A percentile compares a stretch with the other conserved stretches of the same genome.
phyloP scores from a whole-genome alignment of 2,113 vertebrate species.

The Anarrhichthys ocellatus region DNA sequence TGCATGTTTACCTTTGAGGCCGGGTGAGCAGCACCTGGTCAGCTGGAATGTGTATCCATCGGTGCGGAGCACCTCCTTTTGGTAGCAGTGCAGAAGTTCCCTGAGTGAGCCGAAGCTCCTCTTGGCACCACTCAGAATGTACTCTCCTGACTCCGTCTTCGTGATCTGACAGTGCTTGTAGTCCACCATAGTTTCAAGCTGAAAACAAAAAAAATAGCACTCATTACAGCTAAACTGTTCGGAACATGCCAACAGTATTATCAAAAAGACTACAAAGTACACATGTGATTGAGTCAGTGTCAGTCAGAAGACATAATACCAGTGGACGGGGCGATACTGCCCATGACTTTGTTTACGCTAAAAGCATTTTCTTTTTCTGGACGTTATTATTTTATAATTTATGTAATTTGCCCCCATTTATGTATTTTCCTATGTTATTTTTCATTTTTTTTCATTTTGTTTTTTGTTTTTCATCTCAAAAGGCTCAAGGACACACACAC shows the following conservation, averaged over 20 bases:
- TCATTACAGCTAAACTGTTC: neutral
- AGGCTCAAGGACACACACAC: no score
- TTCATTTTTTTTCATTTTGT: no score
- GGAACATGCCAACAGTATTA: neutral
- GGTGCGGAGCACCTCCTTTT: conserved; percentile 96
- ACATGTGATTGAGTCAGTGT: neutral
- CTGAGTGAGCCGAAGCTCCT: conserved; percentile 90
- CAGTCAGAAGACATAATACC: neutral
- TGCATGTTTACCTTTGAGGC: conserved; percentile 87
- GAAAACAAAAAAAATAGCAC: conserved; percentile 8
- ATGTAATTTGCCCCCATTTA: no score
- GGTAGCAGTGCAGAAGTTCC: conserved; percentile 95
- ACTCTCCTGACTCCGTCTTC: conserved; percentile 89
- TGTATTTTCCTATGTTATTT: no score
- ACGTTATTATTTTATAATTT: no score
- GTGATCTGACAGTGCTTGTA: conserved; percentile 96
- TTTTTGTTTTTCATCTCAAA: no score
- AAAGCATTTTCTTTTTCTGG: no score
- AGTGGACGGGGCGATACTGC: no score
- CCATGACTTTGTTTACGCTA: no score
- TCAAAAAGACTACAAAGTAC: neutral
- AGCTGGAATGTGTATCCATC: conserved; percentile 97
- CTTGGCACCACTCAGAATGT: conserved; percentile 91
- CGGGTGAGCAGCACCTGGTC: conserved; percentile 92
- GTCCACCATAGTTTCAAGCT: conserved; percentile 87